Conservation (phyloP, 1,140 invertebrate genomes). For the Streblospio benedicti region DNA sequence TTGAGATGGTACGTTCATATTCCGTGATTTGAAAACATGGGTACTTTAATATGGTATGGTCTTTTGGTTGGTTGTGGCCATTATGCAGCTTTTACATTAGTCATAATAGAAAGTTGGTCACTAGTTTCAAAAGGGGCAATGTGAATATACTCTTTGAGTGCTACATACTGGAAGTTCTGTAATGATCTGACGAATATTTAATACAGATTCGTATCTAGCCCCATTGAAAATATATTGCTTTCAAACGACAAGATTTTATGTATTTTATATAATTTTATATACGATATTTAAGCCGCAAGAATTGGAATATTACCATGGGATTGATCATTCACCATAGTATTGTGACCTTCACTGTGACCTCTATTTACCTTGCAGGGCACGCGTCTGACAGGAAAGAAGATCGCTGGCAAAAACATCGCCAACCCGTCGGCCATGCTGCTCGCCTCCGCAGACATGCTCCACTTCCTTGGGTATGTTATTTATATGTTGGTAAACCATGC, state of each 20-base stretch:
- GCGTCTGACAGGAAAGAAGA: slow-evolving; percentile 87
- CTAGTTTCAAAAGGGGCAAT: background rate
- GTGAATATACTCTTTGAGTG: background rate
- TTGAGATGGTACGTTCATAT: slow-evolving; percentile 63
- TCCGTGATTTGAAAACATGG: background rate
- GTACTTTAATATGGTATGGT: background rate
- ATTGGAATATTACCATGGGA: background rate
- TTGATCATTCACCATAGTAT: background rate
- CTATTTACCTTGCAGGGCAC: slow-evolving; percentile 40
- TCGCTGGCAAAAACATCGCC: slow-evolving; percentile 94
- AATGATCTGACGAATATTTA: background rate
- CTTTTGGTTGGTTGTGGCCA: background rate
- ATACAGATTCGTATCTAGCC: background rate
- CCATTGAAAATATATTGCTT: background rate
- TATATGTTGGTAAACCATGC: slow-evolving; percentile 54
- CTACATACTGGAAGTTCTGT: background rate
- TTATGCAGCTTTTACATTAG: background rate
- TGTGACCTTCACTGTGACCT: background rate
- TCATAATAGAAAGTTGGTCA: background rate
- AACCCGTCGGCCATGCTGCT: slow-evolving; percentile 98
- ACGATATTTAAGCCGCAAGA: background rate
- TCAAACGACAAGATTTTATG: background rate
- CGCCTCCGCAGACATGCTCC: slow-evolving; percentile 83
- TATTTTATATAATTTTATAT: background rate
- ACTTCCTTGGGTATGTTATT: slow-evolving; percentile 65